phyloP scores from a whole-genome alignment of 2,888 invertebrate genomes.

The Allacma fusca region DNA sequence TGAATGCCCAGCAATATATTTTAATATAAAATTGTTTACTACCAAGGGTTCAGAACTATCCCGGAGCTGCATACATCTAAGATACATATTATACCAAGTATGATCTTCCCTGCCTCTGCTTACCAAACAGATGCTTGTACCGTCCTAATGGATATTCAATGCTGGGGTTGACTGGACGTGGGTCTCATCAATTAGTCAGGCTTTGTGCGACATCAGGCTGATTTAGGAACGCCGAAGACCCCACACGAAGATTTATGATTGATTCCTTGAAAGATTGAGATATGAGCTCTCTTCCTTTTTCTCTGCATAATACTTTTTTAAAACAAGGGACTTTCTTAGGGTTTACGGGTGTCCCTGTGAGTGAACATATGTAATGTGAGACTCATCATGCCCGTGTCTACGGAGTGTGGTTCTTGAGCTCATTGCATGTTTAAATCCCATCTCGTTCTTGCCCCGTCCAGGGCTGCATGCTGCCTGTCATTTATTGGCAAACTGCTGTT shows the following conservation, averaged over 20 bases:
- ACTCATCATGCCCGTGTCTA: not conserved
- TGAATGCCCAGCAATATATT: slow-evolving; percentile 8
- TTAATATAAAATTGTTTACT: slow-evolving; percentile 10
- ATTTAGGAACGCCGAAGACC: slow-evolving; percentile 51
- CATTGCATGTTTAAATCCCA: slow-evolving; percentile 6
- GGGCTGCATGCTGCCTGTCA: slow-evolving; percentile 16
- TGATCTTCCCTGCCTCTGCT: not conserved
- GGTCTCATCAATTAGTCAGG: slow-evolving; percentile 43
- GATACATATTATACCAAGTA: no score
- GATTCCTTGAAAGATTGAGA: slow-evolving; percentile 44
- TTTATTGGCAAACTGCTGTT: slow-evolving; percentile 30
- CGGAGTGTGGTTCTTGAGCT: not conserved
- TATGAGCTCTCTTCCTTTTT: slow-evolving; percentile 28
- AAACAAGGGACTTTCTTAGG: not conserved
- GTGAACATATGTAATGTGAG: not conserved
- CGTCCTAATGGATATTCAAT: slow-evolving; percentile 53
- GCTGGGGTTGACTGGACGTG: slow-evolving; percentile 41
- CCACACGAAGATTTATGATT: slow-evolving; percentile 62
- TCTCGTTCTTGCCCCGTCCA: not conserved
- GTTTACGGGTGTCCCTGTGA: not conserved
- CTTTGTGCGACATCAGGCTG: slow-evolving; percentile 41
- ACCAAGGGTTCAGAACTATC: no score
- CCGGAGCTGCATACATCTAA: no score
- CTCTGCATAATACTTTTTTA: not conserved
- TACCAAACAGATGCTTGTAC: slow-evolving; percentile 11